Percentiles rank a stretch among this genome's conserved stretches.
Evolutionary conservation across 2,888 invertebrate species (phyloP).

Genomic region (Drymonia ruficornis): DNA sequence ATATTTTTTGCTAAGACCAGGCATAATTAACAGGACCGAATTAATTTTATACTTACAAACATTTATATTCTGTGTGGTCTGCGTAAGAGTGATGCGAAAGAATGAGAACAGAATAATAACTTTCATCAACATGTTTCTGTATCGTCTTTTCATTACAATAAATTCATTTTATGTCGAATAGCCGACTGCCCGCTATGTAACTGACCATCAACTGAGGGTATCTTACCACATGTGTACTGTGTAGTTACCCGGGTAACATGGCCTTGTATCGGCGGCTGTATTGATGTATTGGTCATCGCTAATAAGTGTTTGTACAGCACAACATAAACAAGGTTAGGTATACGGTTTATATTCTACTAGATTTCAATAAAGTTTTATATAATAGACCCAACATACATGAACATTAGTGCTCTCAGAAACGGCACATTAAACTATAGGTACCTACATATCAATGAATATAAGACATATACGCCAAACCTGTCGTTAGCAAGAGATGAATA

Average conservation of each 20-base stretch:
- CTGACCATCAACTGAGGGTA: conserved; percentile 35
- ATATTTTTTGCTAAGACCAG: too few species aligned
- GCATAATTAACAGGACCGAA: too few species aligned
- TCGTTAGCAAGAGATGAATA: too few species aligned
- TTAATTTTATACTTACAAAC: conserved; percentile 85
- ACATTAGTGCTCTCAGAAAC: too few species aligned
- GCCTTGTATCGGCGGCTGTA: conserved; percentile 66
- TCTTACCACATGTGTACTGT: conserved; percentile 56
- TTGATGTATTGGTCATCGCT: conserved; percentile 61
- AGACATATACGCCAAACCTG: too few species aligned
- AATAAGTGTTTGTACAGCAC: conserved; percentile 33
- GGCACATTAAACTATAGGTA: too few species aligned
- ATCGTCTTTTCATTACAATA: conserved; percentile 11
- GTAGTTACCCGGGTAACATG: conserved; percentile 74
- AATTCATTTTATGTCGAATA: conserved; percentile 19
- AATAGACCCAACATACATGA: too few species aligned
- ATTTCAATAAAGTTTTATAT: too few species aligned
- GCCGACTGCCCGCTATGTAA: conserved; percentile 22
- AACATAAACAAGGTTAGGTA: conserved; percentile 13
- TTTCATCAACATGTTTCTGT: conserved; percentile 37
- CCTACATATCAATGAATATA: too few species aligned
- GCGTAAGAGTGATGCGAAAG: conserved; percentile 56
- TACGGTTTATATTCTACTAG: neutral
- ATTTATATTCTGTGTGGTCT: conserved; percentile 90
- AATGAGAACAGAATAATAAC: conserved; percentile 49